Conservation (phyloP, 2,888 invertebrate species). For the Balanococcus diminutus region DNA sequence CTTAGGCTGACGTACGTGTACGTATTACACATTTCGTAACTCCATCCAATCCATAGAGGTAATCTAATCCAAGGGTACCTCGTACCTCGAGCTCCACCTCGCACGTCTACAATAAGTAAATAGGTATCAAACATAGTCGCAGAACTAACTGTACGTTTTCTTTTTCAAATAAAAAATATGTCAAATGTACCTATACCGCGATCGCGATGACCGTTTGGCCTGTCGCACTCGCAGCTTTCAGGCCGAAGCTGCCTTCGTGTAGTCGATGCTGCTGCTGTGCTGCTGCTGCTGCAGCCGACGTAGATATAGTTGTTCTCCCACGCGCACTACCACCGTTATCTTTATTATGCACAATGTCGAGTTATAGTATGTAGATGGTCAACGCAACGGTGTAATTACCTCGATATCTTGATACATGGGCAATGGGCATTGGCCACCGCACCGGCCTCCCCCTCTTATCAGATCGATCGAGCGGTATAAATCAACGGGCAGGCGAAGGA, state of each 20-base stretch:
- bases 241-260: no score
- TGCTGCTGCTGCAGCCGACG: no score
- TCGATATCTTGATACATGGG: neutral
- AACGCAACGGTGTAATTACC: neutral
- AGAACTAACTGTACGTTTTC: neutral
- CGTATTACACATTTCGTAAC: neutral
- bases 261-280: no score
- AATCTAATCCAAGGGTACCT: neutral
- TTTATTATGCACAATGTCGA: neutral
- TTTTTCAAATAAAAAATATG: neutral
- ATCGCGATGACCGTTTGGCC: neutral
- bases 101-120: no score
- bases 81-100: no score
- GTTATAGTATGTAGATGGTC: no score
- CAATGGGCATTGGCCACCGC: no score
- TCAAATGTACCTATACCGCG: neutral
- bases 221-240: no score
- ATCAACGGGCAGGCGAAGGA: neutral
- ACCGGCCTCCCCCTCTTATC: no score
- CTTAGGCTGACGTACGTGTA: neutral
- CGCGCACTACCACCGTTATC: neutral
- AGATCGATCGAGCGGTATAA: neutral
- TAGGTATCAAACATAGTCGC: no score
- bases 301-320: neutral
- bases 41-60: no score